Evolutionary conservation across 2,888 invertebrate genomes (phyloP), one percentile per base, ranked within the genome.

Genomic region (Cancer borealis): DNA sequence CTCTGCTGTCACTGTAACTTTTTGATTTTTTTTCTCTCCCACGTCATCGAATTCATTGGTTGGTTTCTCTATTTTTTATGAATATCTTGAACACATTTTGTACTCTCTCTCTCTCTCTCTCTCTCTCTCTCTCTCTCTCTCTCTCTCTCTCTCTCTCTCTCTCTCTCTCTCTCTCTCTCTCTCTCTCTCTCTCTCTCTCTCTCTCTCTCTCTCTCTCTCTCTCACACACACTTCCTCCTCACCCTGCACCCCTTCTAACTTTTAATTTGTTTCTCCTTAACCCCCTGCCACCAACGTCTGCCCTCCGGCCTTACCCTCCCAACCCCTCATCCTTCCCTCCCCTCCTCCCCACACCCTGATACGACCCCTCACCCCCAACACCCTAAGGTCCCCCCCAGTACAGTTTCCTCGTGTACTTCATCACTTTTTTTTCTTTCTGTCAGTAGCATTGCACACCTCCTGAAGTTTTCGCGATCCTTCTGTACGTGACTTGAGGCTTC

Each of bases 141-240:
- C 84, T 84, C 84, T 39, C 39, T 84, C 17, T 39, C 88, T 88
- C 30, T 30, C 46, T 88, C 39, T 30, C 30, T 45, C 88, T 14
- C 46, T 45, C 39, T 45, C 87, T 87, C 47, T 88, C 21, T 88
- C 88, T 88, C 88, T 46, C 21, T 47, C 47, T 46, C 45, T 88
- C 91, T n/a, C 91, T 45, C 91, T 84, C 49, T 84, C 79, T 47
- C 66, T 73, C 49, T 84, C 49, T 39, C 45, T 66, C 91, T 73
- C 49, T 90, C 54, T 88, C 46, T 46, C n/a, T 45, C 46, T 47
- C 46, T 88, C 17, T 45, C 45, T 39, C 88, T 39, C 45, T 45
- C 39, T 88, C 88, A 47, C 88, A 47, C 45, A 1, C 90, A 49
- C 45, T 88, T 46, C 88, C 46, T 88, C 47, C n/a, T 88, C 47